Conservation (phyloP, 2,113 vertebrate genomes). For the Capreolus pygargus region DNA sequence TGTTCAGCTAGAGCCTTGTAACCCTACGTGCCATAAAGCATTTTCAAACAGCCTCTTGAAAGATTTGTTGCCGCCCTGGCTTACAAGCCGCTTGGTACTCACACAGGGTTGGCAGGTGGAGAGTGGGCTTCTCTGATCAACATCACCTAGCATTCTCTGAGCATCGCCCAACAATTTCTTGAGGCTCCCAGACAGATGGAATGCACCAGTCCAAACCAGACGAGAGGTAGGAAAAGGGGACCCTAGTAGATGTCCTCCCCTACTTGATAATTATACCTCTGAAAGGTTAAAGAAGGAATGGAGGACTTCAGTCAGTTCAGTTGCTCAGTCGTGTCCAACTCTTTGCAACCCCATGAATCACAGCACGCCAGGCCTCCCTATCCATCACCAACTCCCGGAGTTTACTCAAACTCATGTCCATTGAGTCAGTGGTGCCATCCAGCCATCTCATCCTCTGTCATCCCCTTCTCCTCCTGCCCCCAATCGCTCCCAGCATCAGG, state of each 20-base stretch:
- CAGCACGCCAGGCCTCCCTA: too few relatives aligned
- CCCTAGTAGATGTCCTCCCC: neutral
- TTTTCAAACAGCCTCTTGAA: slow-evolving; percentile 57
- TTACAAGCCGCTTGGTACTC: neutral
- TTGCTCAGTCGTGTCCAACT: too few relatives aligned
- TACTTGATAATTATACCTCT: neutral
- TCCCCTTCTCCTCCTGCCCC: too few relatives aligned
- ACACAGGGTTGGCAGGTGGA: neutral
- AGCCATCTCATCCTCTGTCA: too few relatives aligned
- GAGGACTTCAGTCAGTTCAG: too few relatives aligned
- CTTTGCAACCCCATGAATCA: too few relatives aligned
- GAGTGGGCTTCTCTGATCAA: neutral
- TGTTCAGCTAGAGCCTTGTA: slow-evolving; percentile 69
- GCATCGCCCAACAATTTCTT: neutral
- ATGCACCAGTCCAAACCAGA: neutral
- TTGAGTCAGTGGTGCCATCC: too few relatives aligned
- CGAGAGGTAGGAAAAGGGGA: neutral
- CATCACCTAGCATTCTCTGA: neutral
- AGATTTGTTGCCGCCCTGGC: slow-evolving; percentile 58
- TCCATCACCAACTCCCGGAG: too few relatives aligned
- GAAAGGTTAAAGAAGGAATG: neutral
- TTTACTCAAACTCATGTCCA: too few relatives aligned
- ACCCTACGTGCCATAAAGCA: slow-evolving; percentile 62
- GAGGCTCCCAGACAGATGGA: neutral
- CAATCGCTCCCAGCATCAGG: too few relatives aligned